phyloP scores from a whole-genome alignment of 2,888 invertebrate species.

The Nemurella pictetii region DNA sequence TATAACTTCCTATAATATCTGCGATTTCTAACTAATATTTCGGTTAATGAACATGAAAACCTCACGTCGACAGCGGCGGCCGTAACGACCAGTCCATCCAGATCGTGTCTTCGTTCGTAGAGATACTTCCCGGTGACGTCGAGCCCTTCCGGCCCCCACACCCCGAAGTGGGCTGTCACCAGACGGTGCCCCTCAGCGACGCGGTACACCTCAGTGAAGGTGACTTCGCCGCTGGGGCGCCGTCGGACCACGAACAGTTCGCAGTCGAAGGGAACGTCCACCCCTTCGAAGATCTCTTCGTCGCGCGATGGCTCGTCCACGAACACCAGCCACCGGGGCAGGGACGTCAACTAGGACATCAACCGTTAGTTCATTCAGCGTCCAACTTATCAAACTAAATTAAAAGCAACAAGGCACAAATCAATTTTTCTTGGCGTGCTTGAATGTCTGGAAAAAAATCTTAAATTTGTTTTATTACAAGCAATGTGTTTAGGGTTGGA shows the following conservation, averaged over 20 bases:
- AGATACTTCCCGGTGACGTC: not conserved
- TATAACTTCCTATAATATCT: no score
- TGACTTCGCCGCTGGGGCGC: not conserved
- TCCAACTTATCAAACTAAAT: no score
- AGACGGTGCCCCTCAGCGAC: not conserved
- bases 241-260: constrained; percentile 25
- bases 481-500: no score
- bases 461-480: no score
- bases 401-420: no score
- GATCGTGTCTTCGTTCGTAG: not conserved
- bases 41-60: no score
- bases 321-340: constrained; percentile 29
- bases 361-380: no score
- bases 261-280: constrained; percentile 34
- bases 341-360: not conserved
- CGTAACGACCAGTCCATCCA: not conserved
- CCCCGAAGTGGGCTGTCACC: not conserved
- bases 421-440: no score
- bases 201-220: constrained; percentile 32
- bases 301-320: not conserved
- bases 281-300: constrained; percentile 2
- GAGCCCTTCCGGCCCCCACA: constrained; percentile 18
- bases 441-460: no score
- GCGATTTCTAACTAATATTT: no score
- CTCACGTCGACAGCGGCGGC: not conserved